Base-by-base conservation (phyloP, 2,888 invertebrate species). In the Tanaodytes sp. region DNA sequence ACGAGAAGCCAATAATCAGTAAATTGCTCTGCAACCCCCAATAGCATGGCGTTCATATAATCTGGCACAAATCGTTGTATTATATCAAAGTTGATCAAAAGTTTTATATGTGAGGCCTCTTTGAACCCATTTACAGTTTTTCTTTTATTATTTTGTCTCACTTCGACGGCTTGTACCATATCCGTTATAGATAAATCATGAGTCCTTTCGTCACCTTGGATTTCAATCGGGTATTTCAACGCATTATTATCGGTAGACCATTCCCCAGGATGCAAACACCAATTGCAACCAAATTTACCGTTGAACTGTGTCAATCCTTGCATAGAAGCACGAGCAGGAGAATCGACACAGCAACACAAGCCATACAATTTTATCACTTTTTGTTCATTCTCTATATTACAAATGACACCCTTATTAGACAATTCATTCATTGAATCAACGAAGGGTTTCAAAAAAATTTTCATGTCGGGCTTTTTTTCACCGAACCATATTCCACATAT, bases 11-110 rank as follows among this genome's bases (percentile, higher is more conserved):
- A 73, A 23, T 65, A 67, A 2, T 51, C 16, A n/a, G 46, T 37
- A 63, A 72, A 73, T 27, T 67, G 69, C 8, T 62, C 31, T 18
- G 54, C 57, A 2, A 69, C 49, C 2, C 74, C 72, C 6, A 69
- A 20, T 6, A 65, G 48, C 39, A 72, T 67, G 14, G 39, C 49
- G 39, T 75, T 74, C 73, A 75, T 75, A 33, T 67, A 71, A 45
- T 76, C 73, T 5, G 62, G 59, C 6, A 57, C 54, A 6, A 75
- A 52, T 4, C 63, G 59, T 2, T 65, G 16, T n/a, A 68, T 62
- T 20, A 74, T 71, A 40, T 76, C 39, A 46, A 75, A 76, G 8
- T 33, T 15, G 2, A 52, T 19, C 18, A 73, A 45, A 18, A 27
- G 12, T 20, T 55, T 23, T 5, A 73, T 2, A 58, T 43, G 37